Percentiles rank a stretch among this genome's conserved stretches.
Evolutionary conservation across 2,113 vertebrate species (phyloP).

Genomic region (Strigops habroptila): DNA sequence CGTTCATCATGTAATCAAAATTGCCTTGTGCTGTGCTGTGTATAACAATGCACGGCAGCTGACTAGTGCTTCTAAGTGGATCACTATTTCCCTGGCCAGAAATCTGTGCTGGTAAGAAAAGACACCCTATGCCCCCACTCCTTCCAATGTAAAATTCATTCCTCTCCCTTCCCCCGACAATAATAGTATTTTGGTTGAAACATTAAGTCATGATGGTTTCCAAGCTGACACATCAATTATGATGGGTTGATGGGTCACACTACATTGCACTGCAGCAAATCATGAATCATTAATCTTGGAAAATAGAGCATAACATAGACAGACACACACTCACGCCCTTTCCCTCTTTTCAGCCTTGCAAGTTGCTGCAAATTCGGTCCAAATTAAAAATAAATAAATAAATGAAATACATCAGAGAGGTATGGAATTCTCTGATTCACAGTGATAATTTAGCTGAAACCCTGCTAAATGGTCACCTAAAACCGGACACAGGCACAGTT

Average conservation of each 20-base stretch:
- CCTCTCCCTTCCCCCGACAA: rapidly evolving
- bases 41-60: neutral
- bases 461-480: neutral
- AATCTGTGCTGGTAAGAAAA: neutral
- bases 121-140: neutral
- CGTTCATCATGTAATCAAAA: neutral
- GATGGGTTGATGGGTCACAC: neutral
- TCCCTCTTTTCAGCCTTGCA: neutral
- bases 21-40: neutral
- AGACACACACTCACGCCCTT: neutral
- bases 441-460: neutral
- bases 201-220: neutral
- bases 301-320: neutral
- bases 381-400: neutral
- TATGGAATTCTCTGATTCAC: neutral
- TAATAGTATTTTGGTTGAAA: neutral
- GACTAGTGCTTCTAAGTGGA: neutral
- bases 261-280: neutral
- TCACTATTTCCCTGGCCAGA: neutral
- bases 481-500: neutral
- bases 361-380: neutral
- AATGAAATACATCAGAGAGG: neutral
- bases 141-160: neutral
- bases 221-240: neutral
- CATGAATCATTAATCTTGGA: neutral